Evolutionary conservation across 2,888 invertebrate species (phyloP).

Genomic region (Mechanitis messenoides): DNA sequence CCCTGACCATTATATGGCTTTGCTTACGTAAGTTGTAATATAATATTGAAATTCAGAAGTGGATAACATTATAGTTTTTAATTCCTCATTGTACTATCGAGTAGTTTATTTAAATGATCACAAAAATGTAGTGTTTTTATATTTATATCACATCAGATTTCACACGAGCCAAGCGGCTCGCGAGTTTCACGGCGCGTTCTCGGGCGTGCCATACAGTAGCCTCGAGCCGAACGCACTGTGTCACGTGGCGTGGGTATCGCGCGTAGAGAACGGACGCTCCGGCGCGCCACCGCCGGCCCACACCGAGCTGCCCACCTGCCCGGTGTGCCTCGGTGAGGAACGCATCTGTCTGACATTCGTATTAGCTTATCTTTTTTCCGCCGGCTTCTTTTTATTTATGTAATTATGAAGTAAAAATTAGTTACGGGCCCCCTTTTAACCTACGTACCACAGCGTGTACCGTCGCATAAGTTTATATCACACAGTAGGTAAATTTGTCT

Average conservation of each 20-base stretch:
- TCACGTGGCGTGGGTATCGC: conserved; percentile 96
- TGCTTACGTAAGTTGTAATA: conserved; percentile 83
- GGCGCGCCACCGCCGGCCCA: conserved; percentile 83
- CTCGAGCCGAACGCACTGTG: conserved; percentile 94
- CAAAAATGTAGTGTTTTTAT: too few relatives aligned
- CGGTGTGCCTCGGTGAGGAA: conserved; percentile 85
- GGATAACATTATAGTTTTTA: background rate
- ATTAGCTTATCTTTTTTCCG: too few relatives aligned
- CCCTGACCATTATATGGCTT: conserved; percentile 98
- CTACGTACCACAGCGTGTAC: too few relatives aligned
- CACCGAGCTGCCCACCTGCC: conserved; percentile 97
- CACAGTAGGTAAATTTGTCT: background rate
- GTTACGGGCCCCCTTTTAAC: too few relatives aligned
- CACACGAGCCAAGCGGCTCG: conserved; percentile 86
- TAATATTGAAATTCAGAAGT: too few relatives aligned
- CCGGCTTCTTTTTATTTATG: too few relatives aligned
- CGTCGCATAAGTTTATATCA: too few relatives aligned
- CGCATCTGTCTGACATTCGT: too few relatives aligned
- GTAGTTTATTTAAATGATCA: background rate
- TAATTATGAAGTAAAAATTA: too few relatives aligned
- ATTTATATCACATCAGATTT: conserved; percentile 63
- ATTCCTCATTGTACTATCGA: background rate
- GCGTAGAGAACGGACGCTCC: conserved; percentile 90
- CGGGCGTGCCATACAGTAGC: conserved; percentile 94
- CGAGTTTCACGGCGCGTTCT: conserved; percentile 94